Base-by-base conservation (phyloP, 2,113 vertebrate genomes). In the Ranitomeya imitator region DNA sequence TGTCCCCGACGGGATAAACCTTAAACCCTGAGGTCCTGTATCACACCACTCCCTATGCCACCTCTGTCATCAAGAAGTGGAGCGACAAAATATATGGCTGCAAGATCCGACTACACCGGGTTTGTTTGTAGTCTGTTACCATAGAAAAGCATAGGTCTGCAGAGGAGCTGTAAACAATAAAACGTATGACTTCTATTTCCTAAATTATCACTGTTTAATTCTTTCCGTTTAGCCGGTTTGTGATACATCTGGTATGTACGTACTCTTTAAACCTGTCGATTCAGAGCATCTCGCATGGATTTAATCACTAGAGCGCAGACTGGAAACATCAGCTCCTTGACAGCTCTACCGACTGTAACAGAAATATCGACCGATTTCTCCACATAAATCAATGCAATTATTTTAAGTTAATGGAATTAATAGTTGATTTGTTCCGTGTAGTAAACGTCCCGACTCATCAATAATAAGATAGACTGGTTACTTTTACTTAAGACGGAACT, bases 331-430 rank as follows among this genome's bases (percentile, higher is more conserved):
- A 18, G 51, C 82, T 1, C 18, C 8, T 10, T 63, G 63, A n/a
- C 63, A 26, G n/a, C 63, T 63, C 51, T 7, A 55, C 45, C 63
- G 31, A 26, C 45, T 52, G 82, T 21, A 84, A 57, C 63, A 23
- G 18, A 84, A 69, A 18, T 26, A 84, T 69, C 12, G 82, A 84
- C n/a, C n/a, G 6, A 18, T 54, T 26, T 55, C 82, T 26, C 13
- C 51, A 71, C 52, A 71, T 54, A 54, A 84, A 84, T 84, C 82
- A 71, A 84, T 84, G 51, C n/a, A 54, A 69, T 69, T 84, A 84
- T 71, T 84, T 69, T 71, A 26, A 55, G 82, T n/a, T 26, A 84
- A 84, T 69, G 71, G 63, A 51, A 84, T 84, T 69, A 84, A 54
- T 84, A 16, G 82, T 69, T 55, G 19, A 69, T 54, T 69, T 67